phyloP scores from a whole-genome alignment of 2,113 vertebrate species.

The Eidolon helvum region DNA sequence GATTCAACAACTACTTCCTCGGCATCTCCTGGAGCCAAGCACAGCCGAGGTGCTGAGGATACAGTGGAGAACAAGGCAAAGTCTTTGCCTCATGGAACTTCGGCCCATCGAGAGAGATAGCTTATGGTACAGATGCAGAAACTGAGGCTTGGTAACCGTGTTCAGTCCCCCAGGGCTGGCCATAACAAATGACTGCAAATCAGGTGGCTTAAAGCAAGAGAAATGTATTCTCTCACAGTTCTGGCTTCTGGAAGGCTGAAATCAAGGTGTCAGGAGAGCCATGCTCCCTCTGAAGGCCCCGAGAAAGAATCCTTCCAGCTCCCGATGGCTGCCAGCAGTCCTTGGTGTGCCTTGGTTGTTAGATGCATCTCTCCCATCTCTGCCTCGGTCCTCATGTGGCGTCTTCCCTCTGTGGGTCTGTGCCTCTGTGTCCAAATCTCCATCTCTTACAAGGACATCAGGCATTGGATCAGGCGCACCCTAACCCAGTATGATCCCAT shows the following conservation, averaged over 20 bases:
- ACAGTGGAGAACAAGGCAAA: neutral
- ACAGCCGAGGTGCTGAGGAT: neutral
- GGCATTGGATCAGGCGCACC: neutral
- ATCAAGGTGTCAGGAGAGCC: neutral
- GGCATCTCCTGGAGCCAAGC: accelerated
- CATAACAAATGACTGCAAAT: accelerated
- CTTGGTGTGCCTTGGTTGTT: accelerated
- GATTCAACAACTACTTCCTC: accelerated
- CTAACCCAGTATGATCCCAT: neutral
- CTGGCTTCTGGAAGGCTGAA: neutral
- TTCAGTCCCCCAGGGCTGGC: neutral
- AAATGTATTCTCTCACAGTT: accelerated
- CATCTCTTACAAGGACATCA: neutral
- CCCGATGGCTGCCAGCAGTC: neutral
- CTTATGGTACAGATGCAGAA: accelerated
- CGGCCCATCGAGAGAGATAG: accelerated
- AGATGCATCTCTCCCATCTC: accelerated
- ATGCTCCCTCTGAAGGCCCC: too few relatives aligned
- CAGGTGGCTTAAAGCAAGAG: neutral
- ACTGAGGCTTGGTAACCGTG: accelerated
- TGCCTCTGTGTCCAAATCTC: neutral
- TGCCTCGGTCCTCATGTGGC: accelerated
- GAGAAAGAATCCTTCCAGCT: neutral
- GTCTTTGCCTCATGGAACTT: accelerated
- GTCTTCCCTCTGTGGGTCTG: accelerated